phyloP scores from a whole-genome alignment of 1,140 invertebrate species.

The Brachystomella parvula region DNA sequence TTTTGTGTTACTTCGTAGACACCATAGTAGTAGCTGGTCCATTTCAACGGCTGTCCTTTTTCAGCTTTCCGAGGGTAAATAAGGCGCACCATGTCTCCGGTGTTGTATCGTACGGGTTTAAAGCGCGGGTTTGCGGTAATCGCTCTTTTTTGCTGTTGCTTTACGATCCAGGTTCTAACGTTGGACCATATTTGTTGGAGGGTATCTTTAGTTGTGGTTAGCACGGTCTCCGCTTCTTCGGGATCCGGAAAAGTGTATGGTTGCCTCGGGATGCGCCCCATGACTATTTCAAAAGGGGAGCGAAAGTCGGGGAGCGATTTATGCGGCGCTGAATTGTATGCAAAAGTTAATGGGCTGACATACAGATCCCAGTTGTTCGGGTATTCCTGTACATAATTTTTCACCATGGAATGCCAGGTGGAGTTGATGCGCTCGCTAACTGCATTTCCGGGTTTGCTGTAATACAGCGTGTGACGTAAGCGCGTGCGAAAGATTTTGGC shows the following conservation, averaged over 20 bases:
- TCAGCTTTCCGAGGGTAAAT: not conserved
- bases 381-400: not conserved
- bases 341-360: not conserved
- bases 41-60: not conserved
- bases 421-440: not conserved
- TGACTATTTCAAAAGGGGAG: no score
- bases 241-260: no score
- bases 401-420: not conserved
- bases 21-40: not conserved
- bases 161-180: not conserved
- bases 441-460: not conserved
- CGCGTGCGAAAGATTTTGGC: not conserved
- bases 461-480: not conserved
- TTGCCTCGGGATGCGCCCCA: no score
- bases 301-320: no score
- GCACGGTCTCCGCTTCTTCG: no score
- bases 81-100: not conserved
- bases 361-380: not conserved
- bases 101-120: not conserved
- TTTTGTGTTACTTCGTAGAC: not conserved
- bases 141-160: not conserved
- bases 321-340: no score
- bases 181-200: not conserved
- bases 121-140: not conserved
- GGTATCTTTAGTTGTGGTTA: no score